Evolutionary conservation across 2,888 invertebrate species (phyloP).

Genomic region (Flexamia atlantica): DNA sequence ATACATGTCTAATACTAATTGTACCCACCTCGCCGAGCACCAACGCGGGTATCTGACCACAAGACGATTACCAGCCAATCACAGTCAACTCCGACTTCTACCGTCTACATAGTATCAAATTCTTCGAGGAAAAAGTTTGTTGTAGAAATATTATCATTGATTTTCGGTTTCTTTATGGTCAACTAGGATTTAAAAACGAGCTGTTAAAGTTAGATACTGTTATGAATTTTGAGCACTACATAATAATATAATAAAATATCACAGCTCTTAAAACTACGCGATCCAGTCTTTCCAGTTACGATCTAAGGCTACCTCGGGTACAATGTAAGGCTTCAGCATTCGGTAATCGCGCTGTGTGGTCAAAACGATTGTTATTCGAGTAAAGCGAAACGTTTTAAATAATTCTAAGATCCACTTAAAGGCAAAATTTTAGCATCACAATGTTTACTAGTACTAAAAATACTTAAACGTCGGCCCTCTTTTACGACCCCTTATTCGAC

Average conservation of each 20-base stretch:
- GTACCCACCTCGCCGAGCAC: background rate
- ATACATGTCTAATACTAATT: conserved; percentile 51
- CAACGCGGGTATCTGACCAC: background rate
- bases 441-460: conserved; percentile 55
- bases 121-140: background rate
- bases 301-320: conserved; percentile 13
- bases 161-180: background rate
- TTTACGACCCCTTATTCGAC: background rate
- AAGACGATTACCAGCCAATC: background rate
- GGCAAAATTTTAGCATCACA: conserved; percentile 58
- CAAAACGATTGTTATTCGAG: background rate
- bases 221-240: conserved; percentile 20
- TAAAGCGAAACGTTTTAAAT: background rate
- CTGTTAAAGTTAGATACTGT: background rate
- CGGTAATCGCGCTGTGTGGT: conserved; percentile 18
- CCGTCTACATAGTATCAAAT: background rate
- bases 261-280: conserved; percentile 21
- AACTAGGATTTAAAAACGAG: background rate
- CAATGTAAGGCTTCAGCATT: background rate
- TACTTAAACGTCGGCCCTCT: conserved; percentile 25
- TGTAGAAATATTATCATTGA: background rate
- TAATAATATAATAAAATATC: background rate
- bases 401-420: conserved; percentile 1
- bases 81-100: background rate
- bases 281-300: conserved; percentile 24